Evolutionary conservation across 2,888 invertebrate genomes (phyloP), one percentile per base, ranked within the genome.

Genomic region (Orthosia gothica): DNA sequence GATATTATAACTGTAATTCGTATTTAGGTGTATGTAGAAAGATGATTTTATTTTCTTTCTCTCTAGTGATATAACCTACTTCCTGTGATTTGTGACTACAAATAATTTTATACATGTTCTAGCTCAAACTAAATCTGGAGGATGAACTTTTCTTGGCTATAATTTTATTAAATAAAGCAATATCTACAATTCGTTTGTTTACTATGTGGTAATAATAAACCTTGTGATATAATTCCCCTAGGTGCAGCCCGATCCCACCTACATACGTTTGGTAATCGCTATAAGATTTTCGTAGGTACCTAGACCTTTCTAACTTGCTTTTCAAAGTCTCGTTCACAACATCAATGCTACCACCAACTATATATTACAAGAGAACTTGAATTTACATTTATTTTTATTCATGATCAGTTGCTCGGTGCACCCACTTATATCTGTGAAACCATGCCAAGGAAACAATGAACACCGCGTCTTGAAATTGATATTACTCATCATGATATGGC

Each of bases 41-140:
- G 87, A 92, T 86, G 74, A 87, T 90, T 91, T 93, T 92, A 91
- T 93, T 93, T 92, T 86, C 92, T 93, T 90, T 93, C 87, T 89
- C 89, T 92, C 90, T 92, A 94, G 93, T 91, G 90, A 92, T 91
- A 91, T 89, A 81, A 89, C 88, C 91, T 91, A 95, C 93, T 95
- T 96, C 95, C 95, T 96, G 96, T 96, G 95, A 96, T 95, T 95
- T 93, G 92, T 94, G 93, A 94, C 93, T 95, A 94, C 93, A 94
- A 89, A 93, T 94, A 94, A 94, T 95, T 96, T 95, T 95, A 93
- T 95, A 96, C 94, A 90, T 92, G 92, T 93, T 93, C 90, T 95
- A 94, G 94, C 94, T 96, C 94, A 94, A 94, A 80, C 76, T 71
- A 91, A 89, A 88, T 91, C 87, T 91, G 88, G 92, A 92, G 91